A percentile compares a stretch with the other conserved stretches of the same genome.
Evolutionary conservation across 2,888 invertebrate genomes (phyloP).

Genomic region (Microctonus hyperodae): DNA sequence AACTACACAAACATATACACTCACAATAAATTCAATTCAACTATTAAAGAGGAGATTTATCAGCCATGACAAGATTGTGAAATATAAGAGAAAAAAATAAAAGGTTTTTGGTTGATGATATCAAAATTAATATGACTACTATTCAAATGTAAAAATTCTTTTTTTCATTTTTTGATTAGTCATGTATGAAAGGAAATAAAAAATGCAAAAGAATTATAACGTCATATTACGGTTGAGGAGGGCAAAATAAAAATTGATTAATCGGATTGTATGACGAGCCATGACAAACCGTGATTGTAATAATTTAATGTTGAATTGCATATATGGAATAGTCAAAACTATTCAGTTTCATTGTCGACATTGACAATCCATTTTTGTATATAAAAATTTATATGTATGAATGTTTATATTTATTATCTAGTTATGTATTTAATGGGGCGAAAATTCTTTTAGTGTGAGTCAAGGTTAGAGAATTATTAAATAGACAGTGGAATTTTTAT

Average conservation of each 20-base stretch:
- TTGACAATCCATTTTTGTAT: neutral
- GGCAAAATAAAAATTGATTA: neutral
- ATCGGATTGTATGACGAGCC: neutral
- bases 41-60: neutral
- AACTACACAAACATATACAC: neutral
- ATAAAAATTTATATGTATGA: neutral
- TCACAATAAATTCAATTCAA: neutral
- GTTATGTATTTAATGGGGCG: constrained; percentile 2
- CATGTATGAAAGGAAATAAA: neutral
- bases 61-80: neutral
- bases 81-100: too few relatives aligned
- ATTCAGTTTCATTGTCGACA: constrained; percentile 7
- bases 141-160: neutral
- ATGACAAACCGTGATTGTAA: neutral
- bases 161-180: neutral
- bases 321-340: neutral
- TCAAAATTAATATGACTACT: too few relatives aligned
- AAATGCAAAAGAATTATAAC: neutral
- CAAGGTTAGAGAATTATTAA: neutral
- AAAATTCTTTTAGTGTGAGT: constrained; percentile 1
- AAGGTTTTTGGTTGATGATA: too few relatives aligned
- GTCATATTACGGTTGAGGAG: neutral
- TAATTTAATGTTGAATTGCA: neutral
- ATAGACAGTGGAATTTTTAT: too few relatives aligned
- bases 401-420: too few relatives aligned